Percentiles rank a stretch among this genome's conserved stretches.
These are phyloP conservation scores for Drosophila carrolli DNA, from an alignment of 1,140 invertebrate species.

Conservation along the genomic window DNA sequence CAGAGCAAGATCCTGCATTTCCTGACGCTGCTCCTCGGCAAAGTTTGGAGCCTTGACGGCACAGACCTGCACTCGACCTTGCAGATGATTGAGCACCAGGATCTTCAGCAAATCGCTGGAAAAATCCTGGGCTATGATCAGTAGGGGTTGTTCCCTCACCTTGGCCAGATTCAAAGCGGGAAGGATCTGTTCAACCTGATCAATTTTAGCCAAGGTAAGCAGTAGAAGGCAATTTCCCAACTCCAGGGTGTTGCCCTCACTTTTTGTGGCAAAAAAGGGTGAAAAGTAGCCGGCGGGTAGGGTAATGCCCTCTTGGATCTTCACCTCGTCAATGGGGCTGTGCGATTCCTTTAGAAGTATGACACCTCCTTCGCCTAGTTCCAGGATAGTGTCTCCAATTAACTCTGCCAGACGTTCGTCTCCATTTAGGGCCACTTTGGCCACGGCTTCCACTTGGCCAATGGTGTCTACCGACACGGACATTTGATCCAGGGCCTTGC, in stretches of 20 bases:
- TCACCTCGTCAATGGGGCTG: slow-evolving; percentile 94
- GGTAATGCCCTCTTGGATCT: slow-evolving; percentile 98
- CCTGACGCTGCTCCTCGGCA: slow-evolving; percentile 88
- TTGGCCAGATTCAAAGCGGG: slow-evolving; percentile 97
- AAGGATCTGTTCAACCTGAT: slow-evolving; percentile 94
- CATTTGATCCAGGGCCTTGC: slow-evolving; percentile 91
- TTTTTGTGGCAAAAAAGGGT: slow-evolving; percentile 96
- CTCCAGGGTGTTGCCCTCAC: slow-evolving; percentile 95
- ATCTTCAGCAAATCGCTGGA: slow-evolving; percentile 92
- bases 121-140: slow-evolving; percentile 93
- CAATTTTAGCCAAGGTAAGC: slow-evolving; percentile 97
- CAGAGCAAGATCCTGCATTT: slow-evolving; percentile 44
- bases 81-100: slow-evolving; percentile 90
- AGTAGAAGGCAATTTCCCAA: slow-evolving; percentile 93
- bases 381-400: slow-evolving; percentile 95
- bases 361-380: slow-evolving; percentile 95
- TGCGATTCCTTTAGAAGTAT: slow-evolving; percentile 99
- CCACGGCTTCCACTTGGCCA: slow-evolving; percentile 98
- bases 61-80: slow-evolving; percentile 89
- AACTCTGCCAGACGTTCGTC: slow-evolving; percentile 95
- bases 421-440: slow-evolving; percentile 98
- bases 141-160: slow-evolving; percentile 89
- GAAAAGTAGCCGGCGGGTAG: slow-evolving; percentile 98
- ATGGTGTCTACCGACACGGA: slow-evolving; percentile 95
- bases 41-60: slow-evolving; percentile 92